Evolutionary conservation across 2,888 invertebrate species (phyloP).

Genomic region (Andrena flavipes): DNA sequence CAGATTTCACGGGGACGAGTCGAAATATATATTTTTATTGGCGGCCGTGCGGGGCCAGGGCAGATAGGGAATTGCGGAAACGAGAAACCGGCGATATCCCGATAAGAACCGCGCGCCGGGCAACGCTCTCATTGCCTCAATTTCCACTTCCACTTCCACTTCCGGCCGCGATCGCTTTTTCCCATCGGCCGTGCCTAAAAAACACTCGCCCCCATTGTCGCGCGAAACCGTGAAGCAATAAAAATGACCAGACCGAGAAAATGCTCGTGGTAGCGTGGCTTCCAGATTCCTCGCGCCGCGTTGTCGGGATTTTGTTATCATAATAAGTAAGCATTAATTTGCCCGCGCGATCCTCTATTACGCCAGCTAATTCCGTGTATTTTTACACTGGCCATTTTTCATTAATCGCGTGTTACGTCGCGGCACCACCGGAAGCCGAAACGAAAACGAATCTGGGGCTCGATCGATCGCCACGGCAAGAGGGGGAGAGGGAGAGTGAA

Average conservation of each 20-base stretch:
- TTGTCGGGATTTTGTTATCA: not conserved
- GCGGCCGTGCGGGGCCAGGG: slow-evolving; percentile 50
- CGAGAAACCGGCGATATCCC: slow-evolving; percentile 81
- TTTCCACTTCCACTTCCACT: slow-evolving; percentile 83
- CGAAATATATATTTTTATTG: slow-evolving; percentile 71
- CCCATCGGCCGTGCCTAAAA: slow-evolving; percentile 79
- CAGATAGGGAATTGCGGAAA: slow-evolving; percentile 80
- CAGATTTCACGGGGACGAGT: slow-evolving; percentile 41
- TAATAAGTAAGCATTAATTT: not conserved
- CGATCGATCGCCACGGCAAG: slow-evolving; percentile 35
- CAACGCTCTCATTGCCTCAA: slow-evolving; percentile 83
- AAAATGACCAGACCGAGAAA: slow-evolving; percentile 39
- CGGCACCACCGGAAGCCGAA: slow-evolving; percentile 23
- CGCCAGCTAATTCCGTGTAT: not conserved
- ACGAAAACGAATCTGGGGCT: slow-evolving; percentile 45
- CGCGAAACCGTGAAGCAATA: slow-evolving; percentile 51
- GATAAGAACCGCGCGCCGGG: slow-evolving; percentile 80
- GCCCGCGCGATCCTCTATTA: not conserved
- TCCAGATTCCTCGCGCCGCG: not conserved
- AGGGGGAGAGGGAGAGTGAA: slow-evolving; percentile 7
- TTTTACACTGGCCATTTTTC: too few species aligned
- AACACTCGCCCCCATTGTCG: slow-evolving; percentile 63
- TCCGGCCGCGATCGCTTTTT: slow-evolving; percentile 80
- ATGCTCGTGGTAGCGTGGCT: not conserved
- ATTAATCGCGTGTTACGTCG: not conserved